Evolutionary conservation across 2,888 invertebrate species (phyloP).

Genomic region (Lacanobia oleracea): DNA sequence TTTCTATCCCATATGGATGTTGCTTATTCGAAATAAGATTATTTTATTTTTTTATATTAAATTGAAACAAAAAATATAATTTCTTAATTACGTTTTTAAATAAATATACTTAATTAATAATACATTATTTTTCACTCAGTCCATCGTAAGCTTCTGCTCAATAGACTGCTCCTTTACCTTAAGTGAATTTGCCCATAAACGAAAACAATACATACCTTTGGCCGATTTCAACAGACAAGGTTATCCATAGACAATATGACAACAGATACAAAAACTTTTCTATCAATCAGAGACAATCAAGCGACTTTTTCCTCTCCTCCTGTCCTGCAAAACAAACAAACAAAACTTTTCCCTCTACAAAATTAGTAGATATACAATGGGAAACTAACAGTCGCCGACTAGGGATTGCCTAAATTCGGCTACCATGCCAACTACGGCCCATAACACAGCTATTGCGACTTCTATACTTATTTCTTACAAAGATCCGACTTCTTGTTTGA

Average conservation of each 20-base stretch:
- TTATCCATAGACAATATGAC: background rate
- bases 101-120: background rate
- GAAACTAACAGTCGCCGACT: slow-evolving; percentile 28
- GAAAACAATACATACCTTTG: background rate
- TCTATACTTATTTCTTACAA: slow-evolving; percentile 56
- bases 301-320: background rate
- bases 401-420: slow-evolving; percentile 23
- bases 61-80: background rate
- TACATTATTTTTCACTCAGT: slow-evolving; percentile 1
- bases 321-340: slow-evolving; percentile 16
- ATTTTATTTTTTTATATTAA: too few relatives aligned
- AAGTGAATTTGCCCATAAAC: slow-evolving; percentile 3
- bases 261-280: slow-evolving; percentile 10
- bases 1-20: too few relatives aligned
- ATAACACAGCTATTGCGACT: slow-evolving; percentile 60
- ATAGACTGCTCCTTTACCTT: background rate
- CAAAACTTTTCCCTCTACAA: slow-evolving; percentile 49
- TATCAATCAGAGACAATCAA: slow-evolving; percentile 5
- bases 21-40: too few relatives aligned
- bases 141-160: background rate
- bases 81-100: background rate
- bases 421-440: slow-evolving; percentile 49
- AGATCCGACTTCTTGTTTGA: slow-evolving; percentile 68
- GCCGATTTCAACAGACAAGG: background rate
- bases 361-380: slow-evolving; percentile 38